Evolutionary conservation across 1,140 invertebrate species (phyloP).

Genomic region (Zaprionus taronus): DNA sequence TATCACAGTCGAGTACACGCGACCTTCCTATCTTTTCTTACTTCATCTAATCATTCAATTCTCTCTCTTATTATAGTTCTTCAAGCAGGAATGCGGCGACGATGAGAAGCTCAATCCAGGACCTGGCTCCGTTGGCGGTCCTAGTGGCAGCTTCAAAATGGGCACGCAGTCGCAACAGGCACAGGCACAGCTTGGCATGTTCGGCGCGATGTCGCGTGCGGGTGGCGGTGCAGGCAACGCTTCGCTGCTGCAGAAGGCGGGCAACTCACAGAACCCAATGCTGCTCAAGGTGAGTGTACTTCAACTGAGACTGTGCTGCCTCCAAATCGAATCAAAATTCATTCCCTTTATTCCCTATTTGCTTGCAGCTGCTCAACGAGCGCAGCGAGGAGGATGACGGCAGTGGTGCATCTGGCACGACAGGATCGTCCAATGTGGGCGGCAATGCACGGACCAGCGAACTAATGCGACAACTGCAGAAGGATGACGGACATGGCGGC

Average conservation of each 20-base stretch:
- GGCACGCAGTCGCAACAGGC: constrained; percentile 34
- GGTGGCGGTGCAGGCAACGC: constrained; percentile 29
- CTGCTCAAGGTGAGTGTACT: constrained; percentile 88
- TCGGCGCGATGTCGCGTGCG: constrained; percentile 49
- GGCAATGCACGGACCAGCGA: constrained; percentile 88
- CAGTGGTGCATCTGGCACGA: constrained; percentile 69
- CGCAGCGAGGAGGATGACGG: constrained; percentile 92
- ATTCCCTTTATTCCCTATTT: constrained; percentile 35
- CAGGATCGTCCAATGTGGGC: constrained; percentile 34
- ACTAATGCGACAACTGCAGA: constrained; percentile 91
- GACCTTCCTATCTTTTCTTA: too few relatives aligned
- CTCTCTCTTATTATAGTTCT: constrained; percentile 52
- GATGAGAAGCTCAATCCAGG: constrained; percentile 87
- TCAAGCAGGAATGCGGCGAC: constrained; percentile 88
- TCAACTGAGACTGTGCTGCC: too few relatives aligned
- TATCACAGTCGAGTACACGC: too few relatives aligned
- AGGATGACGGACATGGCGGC: constrained; percentile 88
- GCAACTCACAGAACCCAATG: constrained; percentile 87
- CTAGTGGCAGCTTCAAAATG: constrained; percentile 64
- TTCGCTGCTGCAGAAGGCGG: constrained; percentile 63
- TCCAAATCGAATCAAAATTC: too few relatives aligned
- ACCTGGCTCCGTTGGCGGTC: constrained; percentile 39
- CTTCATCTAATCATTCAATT: not conserved
- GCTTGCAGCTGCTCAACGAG: constrained; percentile 92
- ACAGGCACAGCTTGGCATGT: constrained; percentile 50